Conservation (phyloP, 2,113 vertebrate genomes). For the Neotoma lepida region DNA sequence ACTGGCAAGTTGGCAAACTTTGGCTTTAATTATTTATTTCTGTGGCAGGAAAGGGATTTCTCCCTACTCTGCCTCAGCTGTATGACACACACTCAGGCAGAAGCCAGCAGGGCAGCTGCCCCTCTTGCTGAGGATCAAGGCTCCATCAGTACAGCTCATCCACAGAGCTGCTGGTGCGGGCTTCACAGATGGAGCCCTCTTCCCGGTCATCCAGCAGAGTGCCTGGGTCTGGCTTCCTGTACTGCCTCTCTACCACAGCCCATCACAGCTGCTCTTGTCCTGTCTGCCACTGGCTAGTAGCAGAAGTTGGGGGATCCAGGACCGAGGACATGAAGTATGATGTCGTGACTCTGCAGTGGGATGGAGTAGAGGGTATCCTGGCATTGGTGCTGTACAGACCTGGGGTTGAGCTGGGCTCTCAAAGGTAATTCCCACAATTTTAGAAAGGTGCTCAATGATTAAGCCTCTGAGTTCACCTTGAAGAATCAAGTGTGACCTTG, state of each 20-base stretch:
- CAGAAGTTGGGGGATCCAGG: neutral
- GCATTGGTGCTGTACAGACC: neutral
- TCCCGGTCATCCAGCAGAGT: neutral
- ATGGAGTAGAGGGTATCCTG: neutral
- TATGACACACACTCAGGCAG: neutral
- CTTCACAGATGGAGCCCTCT: neutral
- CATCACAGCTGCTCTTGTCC: neutral
- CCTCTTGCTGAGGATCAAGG: neutral
- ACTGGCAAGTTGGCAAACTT: slow-evolving; percentile 20
- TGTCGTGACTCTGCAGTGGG: neutral
- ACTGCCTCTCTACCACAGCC: neutral
- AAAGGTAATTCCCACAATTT: neutral
- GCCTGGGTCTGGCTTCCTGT: neutral
- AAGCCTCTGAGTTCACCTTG: neutral
- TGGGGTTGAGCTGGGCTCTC: neutral
- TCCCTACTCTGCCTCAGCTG: neutral
- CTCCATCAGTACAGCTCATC: neutral
- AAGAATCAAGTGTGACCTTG: neutral
- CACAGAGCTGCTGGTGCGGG: neutral
- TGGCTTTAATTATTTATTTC: slow-evolving; percentile 64
- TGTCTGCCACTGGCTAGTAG: neutral
- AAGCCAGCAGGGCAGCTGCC: neutral
- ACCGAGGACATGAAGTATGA: neutral
- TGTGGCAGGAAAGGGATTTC: neutral
- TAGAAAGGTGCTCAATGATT: neutral